These are phyloP conservation scores for Podabrus alpinus DNA, from an alignment of 2,888 invertebrate genomes.

Conservation along the genomic window DNA sequence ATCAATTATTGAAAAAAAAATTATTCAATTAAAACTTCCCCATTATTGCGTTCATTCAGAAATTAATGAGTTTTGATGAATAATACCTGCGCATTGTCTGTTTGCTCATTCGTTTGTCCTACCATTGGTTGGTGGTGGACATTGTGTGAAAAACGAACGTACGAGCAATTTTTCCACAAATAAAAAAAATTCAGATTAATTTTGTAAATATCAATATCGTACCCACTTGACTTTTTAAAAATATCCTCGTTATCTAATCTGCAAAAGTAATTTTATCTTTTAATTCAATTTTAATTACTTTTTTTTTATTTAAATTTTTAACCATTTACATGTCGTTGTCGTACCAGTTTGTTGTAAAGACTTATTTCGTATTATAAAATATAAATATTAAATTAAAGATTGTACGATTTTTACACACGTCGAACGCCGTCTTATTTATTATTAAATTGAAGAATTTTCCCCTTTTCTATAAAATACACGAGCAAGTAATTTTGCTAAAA, in stretches of 20 bases:
- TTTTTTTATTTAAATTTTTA: not conserved
- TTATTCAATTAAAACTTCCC: not conserved
- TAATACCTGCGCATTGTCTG: not conserved
- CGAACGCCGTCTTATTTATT: not conserved
- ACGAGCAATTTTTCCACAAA: not conserved
- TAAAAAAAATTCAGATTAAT: not conserved
- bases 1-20: no score
- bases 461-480: not conserved
- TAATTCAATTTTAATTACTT: not conserved
- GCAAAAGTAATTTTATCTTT: not conserved
- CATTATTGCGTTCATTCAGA: not conserved
- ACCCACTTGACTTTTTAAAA: not conserved
- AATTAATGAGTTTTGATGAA: not conserved
- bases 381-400: not conserved
- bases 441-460: not conserved
- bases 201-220: not conserved
- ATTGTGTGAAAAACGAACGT: not conserved
- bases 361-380: not conserved
- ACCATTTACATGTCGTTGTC: not conserved
- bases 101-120: not conserved
- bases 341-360: not conserved
- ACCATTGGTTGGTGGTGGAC: not conserved
- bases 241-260: not conserved
- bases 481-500: not conserved
- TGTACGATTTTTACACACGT: not conserved